Evolutionary conservation across 2,888 invertebrate species (phyloP).

Genomic region (Lochmaea capreae): DNA sequence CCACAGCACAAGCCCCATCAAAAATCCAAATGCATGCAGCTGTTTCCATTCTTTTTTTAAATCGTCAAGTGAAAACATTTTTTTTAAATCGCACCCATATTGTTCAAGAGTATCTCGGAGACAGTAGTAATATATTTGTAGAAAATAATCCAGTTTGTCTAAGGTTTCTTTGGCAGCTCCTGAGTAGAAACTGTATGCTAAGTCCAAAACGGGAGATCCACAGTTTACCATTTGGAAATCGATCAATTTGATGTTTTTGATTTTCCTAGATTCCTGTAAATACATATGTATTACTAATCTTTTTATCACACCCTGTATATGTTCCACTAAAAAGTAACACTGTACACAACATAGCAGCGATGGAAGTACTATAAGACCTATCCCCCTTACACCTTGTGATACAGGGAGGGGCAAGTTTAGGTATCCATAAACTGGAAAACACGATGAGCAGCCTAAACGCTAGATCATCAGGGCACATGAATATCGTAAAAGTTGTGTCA

Average conservation of each 20-base stretch:
- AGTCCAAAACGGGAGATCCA: slow-evolving; percentile 54
- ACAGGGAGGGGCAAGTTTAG: too few species aligned
- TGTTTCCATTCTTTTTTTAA: slow-evolving; percentile 52
- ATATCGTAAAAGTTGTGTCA: too few species aligned
- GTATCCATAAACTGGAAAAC: too few species aligned
- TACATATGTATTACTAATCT: too few species aligned
- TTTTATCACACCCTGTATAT: not conserved
- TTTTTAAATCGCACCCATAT: slow-evolving; percentile 52
- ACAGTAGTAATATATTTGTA: slow-evolving; percentile 57
- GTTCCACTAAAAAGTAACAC: too few species aligned
- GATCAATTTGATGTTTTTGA: slow-evolving; percentile 34
- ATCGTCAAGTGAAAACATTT: slow-evolving; percentile 54
- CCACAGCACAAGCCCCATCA: slow-evolving; percentile 25
- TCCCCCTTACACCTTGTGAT: too few species aligned
- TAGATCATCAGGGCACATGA: too few species aligned
- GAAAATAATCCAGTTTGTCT: slow-evolving; percentile 53
- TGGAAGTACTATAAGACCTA: too few species aligned
- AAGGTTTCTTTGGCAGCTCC: slow-evolving; percentile 54
- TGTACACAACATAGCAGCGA: too few species aligned
- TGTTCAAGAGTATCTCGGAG: slow-evolving; percentile 50
- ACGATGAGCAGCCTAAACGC: too few species aligned
- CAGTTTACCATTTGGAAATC: slow-evolving; percentile 37
- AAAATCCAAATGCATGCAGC: slow-evolving; percentile 36
- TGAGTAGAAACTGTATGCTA: slow-evolving; percentile 59
- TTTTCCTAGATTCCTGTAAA: slow-evolving; percentile 26